phyloP scores from a whole-genome alignment of 2,797 vertebrate genomes.

The Triplophysa yarkandensis region DNA sequence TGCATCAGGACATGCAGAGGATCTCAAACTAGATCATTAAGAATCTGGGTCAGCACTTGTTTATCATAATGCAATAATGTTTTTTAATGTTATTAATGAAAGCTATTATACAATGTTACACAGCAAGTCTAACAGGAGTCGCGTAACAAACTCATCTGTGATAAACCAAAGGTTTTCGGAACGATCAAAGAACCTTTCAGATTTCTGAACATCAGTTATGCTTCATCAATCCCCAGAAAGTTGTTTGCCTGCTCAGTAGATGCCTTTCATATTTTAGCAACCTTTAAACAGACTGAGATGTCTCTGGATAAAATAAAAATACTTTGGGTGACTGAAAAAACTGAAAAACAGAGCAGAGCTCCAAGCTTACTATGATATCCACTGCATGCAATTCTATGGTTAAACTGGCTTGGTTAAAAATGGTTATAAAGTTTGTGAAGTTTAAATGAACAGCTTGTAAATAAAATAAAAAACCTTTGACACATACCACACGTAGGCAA shows the following conservation, averaged over 20 bases:
- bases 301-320: too few relatives aligned
- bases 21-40: not conserved
- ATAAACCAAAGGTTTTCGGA: not conserved
- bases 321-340: too few relatives aligned
- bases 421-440: too few relatives aligned
- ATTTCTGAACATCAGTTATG: not conserved
- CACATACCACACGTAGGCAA: too few relatives aligned
- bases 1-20: not conserved
- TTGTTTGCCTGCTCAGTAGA: not conserved
- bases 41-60: not conserved
- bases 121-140: not conserved
- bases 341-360: too few relatives aligned
- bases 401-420: too few relatives aligned
- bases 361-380: too few relatives aligned
- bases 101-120: not conserved
- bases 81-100: not conserved
- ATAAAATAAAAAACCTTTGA: too few relatives aligned
- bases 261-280: conserved; percentile 8
- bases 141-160: conserved; percentile 1
- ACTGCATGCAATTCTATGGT: not conserved
- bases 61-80: not conserved
- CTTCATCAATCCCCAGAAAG: not conserved
- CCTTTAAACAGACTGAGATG: conserved; percentile 5
- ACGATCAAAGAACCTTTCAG: not conserved
- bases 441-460: too few relatives aligned